Conservation (phyloP, 2,797 vertebrate genomes). For the Neosilurus hyrtlii region DNA sequence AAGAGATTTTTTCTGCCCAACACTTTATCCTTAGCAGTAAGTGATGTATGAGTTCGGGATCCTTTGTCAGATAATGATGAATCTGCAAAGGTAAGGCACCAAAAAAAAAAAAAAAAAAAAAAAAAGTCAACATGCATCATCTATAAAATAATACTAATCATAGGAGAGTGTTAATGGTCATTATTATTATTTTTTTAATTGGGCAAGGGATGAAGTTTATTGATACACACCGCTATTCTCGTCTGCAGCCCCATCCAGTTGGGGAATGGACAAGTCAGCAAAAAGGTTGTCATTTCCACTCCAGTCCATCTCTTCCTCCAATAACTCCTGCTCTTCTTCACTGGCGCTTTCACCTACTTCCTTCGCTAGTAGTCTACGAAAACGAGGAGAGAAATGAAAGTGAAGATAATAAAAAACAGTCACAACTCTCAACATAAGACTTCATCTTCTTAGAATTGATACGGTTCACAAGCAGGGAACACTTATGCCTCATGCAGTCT, state of each 20-base stretch:
- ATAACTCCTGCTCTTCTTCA: conserved; percentile 85
- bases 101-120: neutral
- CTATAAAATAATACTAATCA: neutral
- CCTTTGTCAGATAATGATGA: conserved; percentile 91
- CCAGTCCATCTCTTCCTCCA: conserved; percentile 96
- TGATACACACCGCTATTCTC: conserved; percentile 84
- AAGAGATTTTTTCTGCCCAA: conserved; percentile 85
- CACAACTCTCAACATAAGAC: neutral
- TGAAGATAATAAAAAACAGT: conserved; percentile 8
- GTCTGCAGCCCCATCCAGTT: conserved; percentile 95
- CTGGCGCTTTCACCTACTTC: conserved; percentile 78
- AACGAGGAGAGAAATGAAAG: neutral
- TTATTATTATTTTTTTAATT: neutral
- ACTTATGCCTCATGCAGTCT: neutral
- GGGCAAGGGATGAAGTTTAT: neutral
- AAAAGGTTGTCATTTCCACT: conserved; percentile 80
- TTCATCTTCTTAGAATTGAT: neutral
- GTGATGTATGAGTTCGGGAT: conserved; percentile 87
- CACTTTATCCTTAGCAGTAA: conserved; percentile 87
- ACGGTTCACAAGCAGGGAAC: neutral
- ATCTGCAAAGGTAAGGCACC: conserved; percentile 73
- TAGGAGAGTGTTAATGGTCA: neutral
- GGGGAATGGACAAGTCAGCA: conserved; percentile 89
- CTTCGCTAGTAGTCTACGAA: conserved; percentile 67
- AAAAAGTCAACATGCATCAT: neutral